Evolutionary conservation across 1,140 invertebrate species (phyloP), one percentile per base, ranked within the genome.

Genomic region (Globodera rostochiensis): DNA sequence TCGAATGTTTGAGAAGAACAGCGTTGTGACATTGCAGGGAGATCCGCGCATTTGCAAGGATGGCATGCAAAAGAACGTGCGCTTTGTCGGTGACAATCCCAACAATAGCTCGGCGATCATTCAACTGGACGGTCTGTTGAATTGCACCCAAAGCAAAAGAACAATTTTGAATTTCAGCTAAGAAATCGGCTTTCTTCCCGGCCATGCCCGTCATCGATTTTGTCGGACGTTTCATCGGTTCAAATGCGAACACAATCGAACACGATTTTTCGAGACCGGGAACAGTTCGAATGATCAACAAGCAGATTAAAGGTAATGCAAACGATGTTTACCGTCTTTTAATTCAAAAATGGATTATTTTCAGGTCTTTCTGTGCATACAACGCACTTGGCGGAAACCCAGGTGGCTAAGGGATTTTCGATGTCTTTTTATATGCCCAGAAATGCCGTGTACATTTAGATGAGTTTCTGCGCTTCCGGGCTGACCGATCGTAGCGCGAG

Each of bases 61-160:
- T n/a, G 82, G 82, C 64, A 83, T 83, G 80, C 82, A 83, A 45
- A 83, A 83, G 73, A 83, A 83, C 49, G 82, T 83, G 19, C 82
- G 82, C 25, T 71, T 83, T 47, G 82, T 83, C 19, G 82, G 82
- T 9, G 82, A 83, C 36, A 71, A 6, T 15, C 25, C 57, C 6
- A 5, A 67, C 36, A 8, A 73, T 3, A 71, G 80, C 47, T 64
- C 47, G 46, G 73, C 82, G 3, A 73, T 83, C 50, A 21, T 83
- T n/a, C 82, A 83, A 5, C 11, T 83, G 7, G 80, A 83, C 73
- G 74, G 80, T 82, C 15, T 21, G 81, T 81, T 50, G 71, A 46
- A 67, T 82, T 82, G 13, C 57, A 36, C 36, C 36, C 36, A 1
- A 36, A 36, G 3, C 0, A 36, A 36, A 36, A 36, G 36, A 36